A percentile compares a stretch with the other conserved stretches of the same genome.
Conservation (phyloP, 2,113 vertebrate species). For the Erinaceus europaeus region DNA sequence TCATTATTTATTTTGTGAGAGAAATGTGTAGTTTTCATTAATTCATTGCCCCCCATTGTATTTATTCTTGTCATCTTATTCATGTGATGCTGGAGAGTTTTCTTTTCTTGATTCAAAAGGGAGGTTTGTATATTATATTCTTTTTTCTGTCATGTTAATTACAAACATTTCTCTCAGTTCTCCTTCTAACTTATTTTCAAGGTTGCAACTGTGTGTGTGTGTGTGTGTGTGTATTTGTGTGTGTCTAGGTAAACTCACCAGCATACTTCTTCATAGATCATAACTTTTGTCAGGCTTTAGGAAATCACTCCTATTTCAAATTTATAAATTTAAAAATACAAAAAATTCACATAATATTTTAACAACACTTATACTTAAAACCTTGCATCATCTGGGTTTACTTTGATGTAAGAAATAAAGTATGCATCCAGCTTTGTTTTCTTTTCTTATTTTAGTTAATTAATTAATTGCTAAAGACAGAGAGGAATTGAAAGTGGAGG, state of each 20-base stretch:
- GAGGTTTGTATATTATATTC: neutral
- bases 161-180: neutral
- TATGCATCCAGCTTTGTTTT: neutral
- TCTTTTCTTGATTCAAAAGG: slow-evolving; percentile 10
- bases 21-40: slow-evolving; percentile 7
- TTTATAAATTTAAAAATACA: neutral
- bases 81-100: neutral
- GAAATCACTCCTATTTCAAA: slow-evolving; percentile 23
- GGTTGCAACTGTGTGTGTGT: neutral
- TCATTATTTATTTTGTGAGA: slow-evolving; percentile 3
- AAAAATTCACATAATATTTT: neutral
- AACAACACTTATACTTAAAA: slow-evolving; percentile 20
- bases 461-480: too few species aligned
- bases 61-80: neutral
- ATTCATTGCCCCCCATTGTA: neutral
- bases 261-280: neutral
- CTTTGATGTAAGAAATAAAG: slow-evolving; percentile 12
- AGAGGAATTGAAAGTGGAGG: too few species aligned
- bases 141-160: neutral
- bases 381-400: neutral
- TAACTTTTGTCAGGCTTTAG: neutral
- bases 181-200: slow-evolving; percentile 34
- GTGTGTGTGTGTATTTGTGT: too few species aligned
- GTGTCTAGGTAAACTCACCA: neutral
- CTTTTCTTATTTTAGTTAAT: too few species aligned